Evolutionary conservation across 2,113 vertebrate species (phyloP), one percentile per base, ranked within the genome.

Genomic region (Capra hircus): DNA sequence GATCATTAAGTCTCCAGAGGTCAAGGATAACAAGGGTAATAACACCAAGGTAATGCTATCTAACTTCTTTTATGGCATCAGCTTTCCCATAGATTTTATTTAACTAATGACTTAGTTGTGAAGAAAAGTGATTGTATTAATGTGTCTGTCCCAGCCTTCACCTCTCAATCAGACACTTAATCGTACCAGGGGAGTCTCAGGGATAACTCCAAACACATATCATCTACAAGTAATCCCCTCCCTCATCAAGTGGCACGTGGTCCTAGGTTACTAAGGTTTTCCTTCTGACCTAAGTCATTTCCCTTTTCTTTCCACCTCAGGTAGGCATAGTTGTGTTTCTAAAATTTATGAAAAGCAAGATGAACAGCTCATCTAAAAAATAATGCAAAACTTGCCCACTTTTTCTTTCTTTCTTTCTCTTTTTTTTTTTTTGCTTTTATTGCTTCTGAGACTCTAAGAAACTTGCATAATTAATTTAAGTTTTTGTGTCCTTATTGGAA

Each of bases 11-110:
- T 95, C 97, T 98, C 93, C 90, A 1, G 91, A 97, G 98, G 98
- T 99, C 98, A 99, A 98, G 98, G 99, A 94, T 96, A 98, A 88
- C n/a, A 62, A 95, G 91, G 43, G 84, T 97, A 98, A 98, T 98
- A 98, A 97, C 94, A 85, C 94, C 97, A 89, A 43, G 27, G 80
- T 53, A 93, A 91, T 98, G 95, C 93, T 98, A 98, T 94, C 98
- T 91, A 94, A 98, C 98, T 60, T 96, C 93, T 97, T 99, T 99
- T 99, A 99, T 98, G 98, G 97, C 98, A 97, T 96, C 82, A 94
- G 36, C 92, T 80, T 97, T 14, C 2, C 95, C 71, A 83, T 85
- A 98, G 97, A 98, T 98, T 98, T 98, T 98, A 96, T 94, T 98
- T 98, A 90, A 94, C 94, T 94, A 97, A 97, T 98, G 96, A 98